Base-by-base conservation (phyloP, 2,888 invertebrate species). In the Yponomeuta plumbellus region DNA sequence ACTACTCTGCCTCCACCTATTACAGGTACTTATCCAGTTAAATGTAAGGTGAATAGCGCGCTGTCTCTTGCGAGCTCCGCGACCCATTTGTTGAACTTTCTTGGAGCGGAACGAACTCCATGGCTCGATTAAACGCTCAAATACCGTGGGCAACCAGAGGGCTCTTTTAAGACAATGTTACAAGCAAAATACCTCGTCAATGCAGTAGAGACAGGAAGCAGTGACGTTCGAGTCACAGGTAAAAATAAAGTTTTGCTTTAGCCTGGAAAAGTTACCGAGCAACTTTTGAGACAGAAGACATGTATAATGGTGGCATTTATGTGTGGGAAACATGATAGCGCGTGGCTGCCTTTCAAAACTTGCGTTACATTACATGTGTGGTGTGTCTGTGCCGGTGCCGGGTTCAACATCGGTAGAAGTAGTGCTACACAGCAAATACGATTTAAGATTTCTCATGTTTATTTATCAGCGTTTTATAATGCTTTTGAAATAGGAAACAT, bases 121-220 rank as follows among this genome's bases (percentile, higher is more conserved):
- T 71, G 71, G 73, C 71, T 73, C 74, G 73, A 72, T 72, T 71
- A 70, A 69, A 63, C 72, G 74, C 70, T 70, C 71, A 76, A 74
- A 73, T 69, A 70, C 73, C 75, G 75, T 74, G 70, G 69, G 69
- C 22, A 61, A 63, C 17, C 3, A 52, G 44, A 21, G 63, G 44
- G 63, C 34, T 61, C 44, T 44, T 11, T 26, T 17, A 56, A 13
- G 61, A 44, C 40, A 63, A 40, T 63, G 21, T 44, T 44, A 26
- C 22, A 44, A 63, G 63, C 62, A 20, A 44, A 63, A 40, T 17
- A 11, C 61, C 13, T 13, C 21, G 26, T 26, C 34, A 13, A 21
- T 6, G 39, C 62, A 20, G n/a, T 62, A 39, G 17, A 17, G n/a
- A 61, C 61, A 26, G 26, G 61, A 17, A 61, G 34, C 58, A 58